Percentiles rank a stretch among this genome's conserved stretches.
These are phyloP conservation scores for Cinclus mexicanus DNA, from an alignment of 2,113 vertebrate species.

Conservation along the genomic window DNA sequence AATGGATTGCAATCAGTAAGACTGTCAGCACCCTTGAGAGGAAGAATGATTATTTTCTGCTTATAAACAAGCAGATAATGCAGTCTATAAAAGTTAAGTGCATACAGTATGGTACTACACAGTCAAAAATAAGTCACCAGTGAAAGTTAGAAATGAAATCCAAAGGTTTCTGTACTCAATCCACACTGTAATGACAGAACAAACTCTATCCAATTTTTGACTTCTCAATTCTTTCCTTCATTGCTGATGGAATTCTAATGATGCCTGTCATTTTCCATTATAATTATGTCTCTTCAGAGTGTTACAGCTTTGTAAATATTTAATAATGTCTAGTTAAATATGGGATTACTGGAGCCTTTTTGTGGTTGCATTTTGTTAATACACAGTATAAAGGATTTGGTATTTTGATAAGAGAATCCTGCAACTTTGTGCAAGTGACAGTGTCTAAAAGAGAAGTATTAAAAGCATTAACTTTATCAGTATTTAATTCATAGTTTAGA, in stretches of 20 bases:
- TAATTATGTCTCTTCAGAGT: neutral
- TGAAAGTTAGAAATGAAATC: neutral
- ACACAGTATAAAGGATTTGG: neutral
- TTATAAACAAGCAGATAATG: constrained; percentile 42
- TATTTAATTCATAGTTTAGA: neutral
- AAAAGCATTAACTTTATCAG: neutral
- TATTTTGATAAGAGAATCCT: neutral
- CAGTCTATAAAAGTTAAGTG: constrained; percentile 15
- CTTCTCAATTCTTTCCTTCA: neutral
- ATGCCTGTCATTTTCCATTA: neutral
- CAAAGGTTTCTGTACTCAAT: neutral
- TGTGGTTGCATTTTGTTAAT: neutral
- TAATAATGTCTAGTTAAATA: neutral
- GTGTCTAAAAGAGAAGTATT: neutral
- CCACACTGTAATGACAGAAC: neutral
- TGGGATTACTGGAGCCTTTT: neutral
- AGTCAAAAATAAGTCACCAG: neutral
- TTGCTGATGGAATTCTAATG: constrained; percentile 2
- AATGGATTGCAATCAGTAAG: neutral
- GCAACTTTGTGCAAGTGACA: neutral
- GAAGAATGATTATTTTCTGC: neutral
- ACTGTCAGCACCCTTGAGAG: neutral
- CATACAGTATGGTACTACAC: neutral
- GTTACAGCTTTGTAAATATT: constrained; percentile 30
- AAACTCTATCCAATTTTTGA: neutral